Base-by-base conservation (phyloP, 2,888 invertebrate genomes). In the Ferdinandea cuprea region DNA sequence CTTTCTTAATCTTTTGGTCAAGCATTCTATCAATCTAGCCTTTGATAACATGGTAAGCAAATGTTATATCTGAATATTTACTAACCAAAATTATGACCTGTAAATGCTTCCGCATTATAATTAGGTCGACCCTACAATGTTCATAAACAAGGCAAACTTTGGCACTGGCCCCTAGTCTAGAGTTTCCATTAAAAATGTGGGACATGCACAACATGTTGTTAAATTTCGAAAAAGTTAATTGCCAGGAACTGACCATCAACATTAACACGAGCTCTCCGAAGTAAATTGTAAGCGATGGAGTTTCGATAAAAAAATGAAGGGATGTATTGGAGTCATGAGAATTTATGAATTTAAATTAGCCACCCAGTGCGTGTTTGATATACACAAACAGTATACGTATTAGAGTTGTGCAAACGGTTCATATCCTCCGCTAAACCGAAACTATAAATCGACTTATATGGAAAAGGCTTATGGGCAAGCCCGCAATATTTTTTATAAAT, bases 321-420 rank as follows among this genome's bases (percentile, higher is more conserved):
- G 1, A 35, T n/a, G n/a, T 13, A 37, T 37, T 52, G 19, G 21
- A 50, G 50, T 52, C 59, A 59, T 52, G 66, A 30, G 56, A 54
- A 74, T 58, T 19, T 81, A 68, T 83, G 72, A 72, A 78, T 72
- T 72, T 78, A 52, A 77, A 81, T 71, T 15, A 52, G 8, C 32
- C 32, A 13, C 35, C 11, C 8, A 28, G 35, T 61, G 72, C 66
- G 81, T 66, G 78, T 50, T 52, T 65, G 19, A 7, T 30, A 19
- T 58, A 44, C 58, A 76, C 58, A 58, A 32, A 11, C 9, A 11
- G 25, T 17, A 17, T 11, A 40, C 71, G 21, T 30, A 25, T 59
- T 65, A 66, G 25, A n/a, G 13, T 19, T 52, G 71, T 72, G 78
- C 54, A 83, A 78, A 83, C 17, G 50, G 21, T 44, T 78, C 66